Percentiles rank a stretch among this genome's conserved stretches.
Conservation (phyloP, 2,888 invertebrate genomes). For the Colostygia pectinataria region DNA sequence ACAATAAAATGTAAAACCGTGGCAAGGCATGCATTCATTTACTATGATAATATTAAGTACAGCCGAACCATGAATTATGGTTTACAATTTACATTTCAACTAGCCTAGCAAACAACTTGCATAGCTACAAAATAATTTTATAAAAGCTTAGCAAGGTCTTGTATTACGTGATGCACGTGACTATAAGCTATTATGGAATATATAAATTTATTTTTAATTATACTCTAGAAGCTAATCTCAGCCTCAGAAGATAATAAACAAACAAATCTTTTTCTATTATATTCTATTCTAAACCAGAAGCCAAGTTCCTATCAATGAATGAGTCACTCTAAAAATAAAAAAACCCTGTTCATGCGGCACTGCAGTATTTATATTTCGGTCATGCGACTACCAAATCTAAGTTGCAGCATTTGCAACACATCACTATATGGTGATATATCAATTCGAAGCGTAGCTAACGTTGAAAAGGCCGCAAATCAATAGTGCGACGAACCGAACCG, state of each 20-base stretch:
- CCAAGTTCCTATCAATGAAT: no score
- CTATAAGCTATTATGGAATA: constrained; percentile 27
- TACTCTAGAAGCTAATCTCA: not conserved
- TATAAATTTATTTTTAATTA: constrained; percentile 26
- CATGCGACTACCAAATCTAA: not conserved
- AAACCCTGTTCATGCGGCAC: no score
- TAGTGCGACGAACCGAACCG: constrained; percentile 50
- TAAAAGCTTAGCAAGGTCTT: constrained; percentile 36
- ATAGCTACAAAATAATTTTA: constrained; percentile 29
- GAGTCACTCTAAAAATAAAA: no score
- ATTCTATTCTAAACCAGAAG: no score
- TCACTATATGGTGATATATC: constrained; percentile 18
- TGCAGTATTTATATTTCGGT: not conserved
- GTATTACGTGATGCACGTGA: constrained; percentile 31
- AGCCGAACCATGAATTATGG: constrained; percentile 5
- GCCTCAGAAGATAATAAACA: no score
- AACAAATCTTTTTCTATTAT: no score
- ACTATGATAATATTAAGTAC: constrained; percentile 2
- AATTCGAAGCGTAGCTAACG: constrained; percentile 24
- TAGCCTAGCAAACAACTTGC: constrained; percentile 13
- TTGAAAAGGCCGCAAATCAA: constrained; percentile 40
- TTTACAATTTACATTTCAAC: constrained; percentile 11
- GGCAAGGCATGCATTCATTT: not conserved
- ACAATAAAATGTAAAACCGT: constrained; percentile 2
- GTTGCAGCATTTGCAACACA: constrained; percentile 1